A percentile compares a stretch with the other conserved stretches of the same genome.
These are phyloP conservation scores for Drosophila sechellia DNA, from an alignment of 1,140 invertebrate genomes.

Conservation along the genomic window DNA sequence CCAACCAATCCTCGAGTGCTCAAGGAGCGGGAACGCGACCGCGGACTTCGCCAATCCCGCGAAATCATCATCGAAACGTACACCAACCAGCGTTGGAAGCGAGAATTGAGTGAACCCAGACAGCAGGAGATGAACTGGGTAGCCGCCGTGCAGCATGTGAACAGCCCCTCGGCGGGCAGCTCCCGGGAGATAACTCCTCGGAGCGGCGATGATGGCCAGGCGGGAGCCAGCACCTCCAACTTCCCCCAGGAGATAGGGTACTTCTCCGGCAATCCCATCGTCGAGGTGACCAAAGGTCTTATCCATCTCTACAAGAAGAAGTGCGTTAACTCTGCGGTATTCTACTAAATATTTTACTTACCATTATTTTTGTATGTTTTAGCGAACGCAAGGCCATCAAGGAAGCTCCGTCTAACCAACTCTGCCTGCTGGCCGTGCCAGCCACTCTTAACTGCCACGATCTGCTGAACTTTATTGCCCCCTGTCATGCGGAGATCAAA, in stretches of 20 bases:
- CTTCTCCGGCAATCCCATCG: conserved; percentile 97
- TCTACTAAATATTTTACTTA: too few species aligned
- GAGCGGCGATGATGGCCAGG: conserved; percentile 70
- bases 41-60: conserved; percentile 86
- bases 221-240: conserved; percentile 53
- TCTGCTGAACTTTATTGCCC: conserved; percentile 96
- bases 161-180: conserved; percentile 76
- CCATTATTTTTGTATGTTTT: conserved; percentile 21
- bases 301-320: conserved; percentile 98
- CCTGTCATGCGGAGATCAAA: conserved; percentile 95
- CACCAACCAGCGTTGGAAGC: conserved; percentile 85
- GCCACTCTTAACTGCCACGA: conserved; percentile 97
- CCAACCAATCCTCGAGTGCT: conserved; percentile 78
- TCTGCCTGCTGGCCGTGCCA: conserved; percentile 97
- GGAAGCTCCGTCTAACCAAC: conserved; percentile 90
- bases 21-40: conserved; percentile 85
- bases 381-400: conserved; percentile 88
- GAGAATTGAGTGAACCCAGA: conserved; percentile 43
- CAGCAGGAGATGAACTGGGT: conserved; percentile 74
- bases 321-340: too few species aligned
- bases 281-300: conserved; percentile 97
- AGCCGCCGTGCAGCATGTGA: conserved; percentile 69
- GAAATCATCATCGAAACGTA: conserved; percentile 89
- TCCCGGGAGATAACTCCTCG: conserved; percentile 84
- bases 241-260: conserved; percentile 90